Conservation (phyloP, 2,797 vertebrate species). For the Craterocephalus amniculus region DNA sequence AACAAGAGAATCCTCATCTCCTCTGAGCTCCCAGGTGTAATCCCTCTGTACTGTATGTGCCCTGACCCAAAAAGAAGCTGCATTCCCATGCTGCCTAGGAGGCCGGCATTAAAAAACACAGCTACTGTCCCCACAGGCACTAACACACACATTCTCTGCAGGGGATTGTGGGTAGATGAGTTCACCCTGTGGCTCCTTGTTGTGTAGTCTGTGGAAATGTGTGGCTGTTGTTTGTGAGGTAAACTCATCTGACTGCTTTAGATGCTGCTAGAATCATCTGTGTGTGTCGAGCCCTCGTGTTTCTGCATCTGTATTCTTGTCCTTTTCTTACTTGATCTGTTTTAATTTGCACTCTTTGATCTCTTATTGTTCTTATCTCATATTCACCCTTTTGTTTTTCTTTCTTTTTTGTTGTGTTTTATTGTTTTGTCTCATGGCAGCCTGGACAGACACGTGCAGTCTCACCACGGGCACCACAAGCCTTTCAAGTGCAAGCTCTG, state of each 20-base stretch:
- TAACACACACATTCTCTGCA: conserved; percentile 66
- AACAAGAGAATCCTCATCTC: conserved; percentile 73
- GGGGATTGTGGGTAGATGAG: conserved; percentile 79
- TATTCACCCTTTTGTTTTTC: conserved; percentile 31
- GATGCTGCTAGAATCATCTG: conserved; percentile 62
- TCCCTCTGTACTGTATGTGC: conserved; percentile 79
- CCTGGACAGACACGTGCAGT: conserved; percentile 98
- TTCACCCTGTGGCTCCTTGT: conserved; percentile 68
- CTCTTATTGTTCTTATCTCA: conserved; percentile 47
- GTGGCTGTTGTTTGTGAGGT: conserved; percentile 64
- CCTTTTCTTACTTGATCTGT: conserved; percentile 44
- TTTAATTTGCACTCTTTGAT: conserved; percentile 56
- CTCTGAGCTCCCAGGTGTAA: conserved; percentile 83
- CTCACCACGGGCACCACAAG: conserved; percentile 97
- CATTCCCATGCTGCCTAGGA: conserved; percentile 77
- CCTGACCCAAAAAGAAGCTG: conserved; percentile 83
- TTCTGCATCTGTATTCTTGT: no score
- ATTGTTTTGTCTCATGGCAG: conserved; percentile 73
- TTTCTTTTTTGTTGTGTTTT: background rate
- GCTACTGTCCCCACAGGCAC: conserved; percentile 72
- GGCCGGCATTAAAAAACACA: conserved; percentile 79
- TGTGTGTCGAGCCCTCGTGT: no score
- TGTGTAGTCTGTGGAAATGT: conserved; percentile 74
- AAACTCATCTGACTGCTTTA: conserved; percentile 53
- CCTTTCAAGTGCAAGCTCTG: conserved; percentile 98